Base-by-base conservation (phyloP, 2,113 vertebrate genomes). In the Epinephelus moara region DNA sequence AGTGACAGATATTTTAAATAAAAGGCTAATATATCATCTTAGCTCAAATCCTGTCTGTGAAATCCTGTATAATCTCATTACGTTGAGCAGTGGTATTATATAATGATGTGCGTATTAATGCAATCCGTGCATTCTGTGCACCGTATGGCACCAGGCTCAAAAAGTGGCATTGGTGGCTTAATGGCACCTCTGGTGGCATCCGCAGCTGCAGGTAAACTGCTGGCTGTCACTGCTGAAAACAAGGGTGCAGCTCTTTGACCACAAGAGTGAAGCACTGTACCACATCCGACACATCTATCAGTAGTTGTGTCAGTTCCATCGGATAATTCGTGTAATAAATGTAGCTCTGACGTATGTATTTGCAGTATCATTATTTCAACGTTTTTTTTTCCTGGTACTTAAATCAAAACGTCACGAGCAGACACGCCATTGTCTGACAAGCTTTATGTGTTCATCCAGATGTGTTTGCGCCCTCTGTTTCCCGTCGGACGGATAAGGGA, bases 401-500 rank as follows among this genome's bases (percentile, higher is more conserved):
- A 74, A 47, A 64, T 60, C 4, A 1, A 59, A 37, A 53, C 4
- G 6, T 14, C 56, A 27, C 53, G 42, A 23, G 13, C 9, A 17
- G 18, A 0, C 14, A 0, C 0, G 10, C 0, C 3, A 9, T 8
- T 7, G 30, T 25, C 33, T 6, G 11, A 14, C 6, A 9, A 18
- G 62, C 15, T 71, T 15, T 13, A 60, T 59, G 76, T 64, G 4
- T 40, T 55, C 27, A 12, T 19, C 55, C 57, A 53, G 60, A 33
- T 27, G 30, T 11, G 9, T 73, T 7, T 19, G 25, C 11, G 11
- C 1, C 27, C 3, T 63, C 3, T 85, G 93, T 95, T 95, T 93
- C 94, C 21, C 63, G 85, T 70, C 94, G 94, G 94, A 94, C 82
- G 40, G 2, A 18, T 70, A 69, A 64, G 19, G 50, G 75, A 91